Evolutionary conservation across 2,888 invertebrate genomes (phyloP).

Genomic region (Ectobius pallidus): DNA sequence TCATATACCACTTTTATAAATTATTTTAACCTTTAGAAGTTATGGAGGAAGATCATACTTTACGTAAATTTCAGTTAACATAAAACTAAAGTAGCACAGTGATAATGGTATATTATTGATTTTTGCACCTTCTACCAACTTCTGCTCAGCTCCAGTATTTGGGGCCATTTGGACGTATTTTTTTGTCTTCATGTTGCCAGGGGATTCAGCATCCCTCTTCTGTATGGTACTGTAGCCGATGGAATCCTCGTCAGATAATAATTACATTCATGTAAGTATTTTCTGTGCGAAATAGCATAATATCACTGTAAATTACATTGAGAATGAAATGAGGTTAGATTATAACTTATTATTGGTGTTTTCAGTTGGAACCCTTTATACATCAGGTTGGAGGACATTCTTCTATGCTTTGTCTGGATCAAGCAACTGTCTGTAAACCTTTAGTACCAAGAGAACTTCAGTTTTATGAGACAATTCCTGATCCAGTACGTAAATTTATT

Average conservation of each 20-base stretch:
- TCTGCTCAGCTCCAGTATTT: slow-evolving; percentile 9
- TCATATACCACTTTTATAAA: no score
- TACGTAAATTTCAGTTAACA: no score
- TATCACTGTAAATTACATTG: no score
- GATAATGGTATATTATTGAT: slow-evolving; percentile 29
- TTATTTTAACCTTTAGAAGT: no score
- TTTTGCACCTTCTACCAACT: slow-evolving; percentile 15
- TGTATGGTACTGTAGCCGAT: slow-evolving; percentile 25
- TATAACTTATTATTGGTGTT: not conserved
- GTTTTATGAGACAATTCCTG: slow-evolving; percentile 62
- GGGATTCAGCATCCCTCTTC: not conserved
- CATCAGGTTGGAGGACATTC: slow-evolving; percentile 64
- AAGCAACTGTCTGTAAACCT: slow-evolving; percentile 62
- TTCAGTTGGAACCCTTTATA: slow-evolving; percentile 58
- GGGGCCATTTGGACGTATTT: not conserved
- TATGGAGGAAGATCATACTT: no score
- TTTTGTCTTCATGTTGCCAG: not conserved
- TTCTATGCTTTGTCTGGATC: slow-evolving; percentile 59
- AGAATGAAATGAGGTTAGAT: not conserved
- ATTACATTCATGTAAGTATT: slow-evolving; percentile 35
- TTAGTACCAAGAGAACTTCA: slow-evolving; percentile 59
- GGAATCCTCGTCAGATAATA: slow-evolving; percentile 28
- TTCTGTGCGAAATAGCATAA: not conserved
- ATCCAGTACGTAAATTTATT: slow-evolving; percentile 57
- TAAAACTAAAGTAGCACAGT: no score